Percentiles rank a stretch among this genome's conserved stretches.
Evolutionary conservation across 2,797 vertebrate genomes (phyloP).

Genomic region (Bovichtus diacanthus): DNA sequence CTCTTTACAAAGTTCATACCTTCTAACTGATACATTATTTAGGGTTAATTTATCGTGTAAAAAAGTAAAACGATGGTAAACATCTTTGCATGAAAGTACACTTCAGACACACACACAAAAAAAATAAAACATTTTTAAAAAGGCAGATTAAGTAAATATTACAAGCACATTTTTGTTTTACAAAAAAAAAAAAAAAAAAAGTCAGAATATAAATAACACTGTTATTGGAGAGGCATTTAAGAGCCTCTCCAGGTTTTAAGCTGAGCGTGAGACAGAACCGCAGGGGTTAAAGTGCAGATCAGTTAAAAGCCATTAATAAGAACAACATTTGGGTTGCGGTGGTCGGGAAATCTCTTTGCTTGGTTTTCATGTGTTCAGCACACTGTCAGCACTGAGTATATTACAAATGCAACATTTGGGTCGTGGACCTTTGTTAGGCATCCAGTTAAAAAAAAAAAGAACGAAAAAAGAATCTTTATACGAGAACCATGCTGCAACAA

Average conservation of each 20-base stretch:
- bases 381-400: not conserved
- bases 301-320: not conserved
- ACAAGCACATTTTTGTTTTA: slow-evolving; percentile 7
- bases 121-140: no score
- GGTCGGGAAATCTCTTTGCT: not conserved
- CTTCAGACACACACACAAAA: no score
- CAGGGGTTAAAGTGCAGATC: slow-evolving; percentile 50
- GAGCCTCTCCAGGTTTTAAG: not conserved
- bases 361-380: not conserved
- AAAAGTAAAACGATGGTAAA: no score
- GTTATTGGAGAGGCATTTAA: not conserved
- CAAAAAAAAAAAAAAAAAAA: no score
- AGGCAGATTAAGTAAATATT: slow-evolving; percentile 16
- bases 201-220: slow-evolving; percentile 35
- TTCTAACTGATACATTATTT: not conserved
- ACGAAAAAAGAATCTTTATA: not conserved
- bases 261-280: not conserved
- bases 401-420: not conserved
- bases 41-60: not conserved
- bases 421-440: not conserved
- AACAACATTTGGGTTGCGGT: not conserved
- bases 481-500: not conserved
- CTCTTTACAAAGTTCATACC: not conserved
- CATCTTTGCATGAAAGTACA: not conserved
- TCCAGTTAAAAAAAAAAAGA: no score